Percentiles rank a stretch among this genome's conserved stretches.
These are phyloP conservation scores for Uria aalge DNA, from an alignment of 2,113 vertebrate genomes.

Conservation along the genomic window DNA sequence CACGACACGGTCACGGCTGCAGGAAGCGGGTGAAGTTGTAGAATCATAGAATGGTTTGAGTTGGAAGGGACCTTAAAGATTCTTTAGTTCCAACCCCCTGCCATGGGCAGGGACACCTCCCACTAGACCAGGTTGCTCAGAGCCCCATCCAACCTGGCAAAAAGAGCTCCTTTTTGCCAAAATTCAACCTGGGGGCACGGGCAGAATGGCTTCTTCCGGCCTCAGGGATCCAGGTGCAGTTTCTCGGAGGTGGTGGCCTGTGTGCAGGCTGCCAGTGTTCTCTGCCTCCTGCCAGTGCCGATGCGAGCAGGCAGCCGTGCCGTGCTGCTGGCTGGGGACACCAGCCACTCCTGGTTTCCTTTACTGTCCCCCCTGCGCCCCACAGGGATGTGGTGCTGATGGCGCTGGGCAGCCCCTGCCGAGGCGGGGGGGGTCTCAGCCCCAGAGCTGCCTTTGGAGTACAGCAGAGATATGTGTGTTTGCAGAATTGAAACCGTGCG, in stretches of 20 bases:
- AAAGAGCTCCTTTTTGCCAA: neutral
- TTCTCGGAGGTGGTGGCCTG: neutral
- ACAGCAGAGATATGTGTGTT: neutral
- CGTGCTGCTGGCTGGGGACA: neutral
- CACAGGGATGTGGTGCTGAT: rapidly evolving
- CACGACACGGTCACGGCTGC: rapidly evolving
- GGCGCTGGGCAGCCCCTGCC: neutral
- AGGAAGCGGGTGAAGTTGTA: rapidly evolving
- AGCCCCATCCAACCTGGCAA: neutral
- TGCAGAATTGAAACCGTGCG: neutral
- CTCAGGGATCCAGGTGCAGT: rapidly evolving
- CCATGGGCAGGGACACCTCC: neutral
- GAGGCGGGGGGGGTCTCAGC: rapidly evolving
- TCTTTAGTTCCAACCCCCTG: neutral
- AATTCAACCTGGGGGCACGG: rapidly evolving
- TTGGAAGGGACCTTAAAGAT: neutral
- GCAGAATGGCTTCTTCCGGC: neutral
- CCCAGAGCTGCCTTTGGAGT: neutral
- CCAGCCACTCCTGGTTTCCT: rapidly evolving
- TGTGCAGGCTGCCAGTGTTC: neutral
- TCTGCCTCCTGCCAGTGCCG: neutral
- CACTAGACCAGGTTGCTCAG: neutral
- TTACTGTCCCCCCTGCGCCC: neutral
- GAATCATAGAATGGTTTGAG: neutral
- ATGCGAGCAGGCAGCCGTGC: neutral